A percentile compares a stretch with the other conserved stretches of the same genome.
These are phyloP conservation scores for Apis laboriosa DNA, from an alignment of 1,140 invertebrate genomes.

Conservation along the genomic window DNA sequence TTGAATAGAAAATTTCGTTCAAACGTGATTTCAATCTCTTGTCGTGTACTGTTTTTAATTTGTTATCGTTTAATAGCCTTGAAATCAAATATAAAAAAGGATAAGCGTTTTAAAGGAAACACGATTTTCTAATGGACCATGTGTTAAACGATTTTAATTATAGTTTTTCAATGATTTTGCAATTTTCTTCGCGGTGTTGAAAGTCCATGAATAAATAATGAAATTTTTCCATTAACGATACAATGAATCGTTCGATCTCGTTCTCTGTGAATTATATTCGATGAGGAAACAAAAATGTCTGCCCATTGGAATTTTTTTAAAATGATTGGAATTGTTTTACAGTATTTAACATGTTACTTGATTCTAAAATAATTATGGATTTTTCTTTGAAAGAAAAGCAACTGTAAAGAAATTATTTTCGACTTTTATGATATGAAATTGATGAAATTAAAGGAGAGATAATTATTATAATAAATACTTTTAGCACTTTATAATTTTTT, in stretches of 20 bases:
- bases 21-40: neutral
- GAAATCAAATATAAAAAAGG: neutral
- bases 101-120: neutral
- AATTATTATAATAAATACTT: no score
- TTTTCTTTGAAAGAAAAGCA: neutral
- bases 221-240: slow-evolving; percentile 12
- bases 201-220: neutral
- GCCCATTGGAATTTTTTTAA: no score
- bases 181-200: slow-evolving; percentile 3
- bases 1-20: neutral
- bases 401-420: neutral
- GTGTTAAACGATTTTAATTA: slow-evolving; percentile 22
- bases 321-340: neutral
- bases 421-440: no score
- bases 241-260: slow-evolving; percentile 6
- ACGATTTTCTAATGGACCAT: neutral
- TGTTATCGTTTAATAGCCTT: neutral
- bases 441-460: no score
- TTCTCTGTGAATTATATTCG: neutral
- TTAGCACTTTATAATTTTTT: no score
- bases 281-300: neutral
- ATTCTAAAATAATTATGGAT: no score
- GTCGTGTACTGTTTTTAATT: neutral
- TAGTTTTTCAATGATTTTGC: neutral
- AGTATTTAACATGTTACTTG: neutral